A percentile compares a stretch with the other conserved stretches of the same genome.
phyloP scores from a whole-genome alignment of 2,888 invertebrate species.

The Cataglyphis cursor region DNA sequence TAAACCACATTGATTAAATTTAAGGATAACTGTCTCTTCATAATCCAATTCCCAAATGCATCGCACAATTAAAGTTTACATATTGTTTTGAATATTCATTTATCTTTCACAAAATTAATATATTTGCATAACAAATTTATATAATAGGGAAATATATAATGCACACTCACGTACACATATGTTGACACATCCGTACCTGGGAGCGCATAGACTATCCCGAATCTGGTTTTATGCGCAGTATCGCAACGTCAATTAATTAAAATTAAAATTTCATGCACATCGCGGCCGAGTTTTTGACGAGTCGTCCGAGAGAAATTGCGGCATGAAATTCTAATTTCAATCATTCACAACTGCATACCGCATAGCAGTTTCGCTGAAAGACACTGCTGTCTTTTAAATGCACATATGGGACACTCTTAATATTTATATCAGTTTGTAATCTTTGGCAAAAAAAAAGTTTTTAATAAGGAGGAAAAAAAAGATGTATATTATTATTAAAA shows the following conservation, averaged over 20 bases:
- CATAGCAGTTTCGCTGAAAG: neutral
- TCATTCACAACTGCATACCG: slow-evolving; percentile 36
- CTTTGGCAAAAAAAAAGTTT: neutral
- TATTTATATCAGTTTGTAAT: neutral
- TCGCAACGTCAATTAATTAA: slow-evolving; percentile 41
- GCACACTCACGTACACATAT: neutral
- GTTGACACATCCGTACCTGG: slow-evolving; percentile 10
- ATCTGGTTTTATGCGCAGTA: slow-evolving; percentile 31
- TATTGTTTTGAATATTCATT: slow-evolving; percentile 18
- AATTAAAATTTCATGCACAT: slow-evolving; percentile 50
- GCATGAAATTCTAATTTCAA: slow-evolving; percentile 55
- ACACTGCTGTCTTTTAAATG: neutral
- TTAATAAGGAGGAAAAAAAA: neutral
- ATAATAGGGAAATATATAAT: slow-evolving; percentile 26
- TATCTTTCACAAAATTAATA: slow-evolving; percentile 7
- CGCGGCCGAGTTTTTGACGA: slow-evolving; percentile 31
- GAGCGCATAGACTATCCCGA: slow-evolving; percentile 14
- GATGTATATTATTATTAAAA: neutral
- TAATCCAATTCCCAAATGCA: slow-evolving; percentile 19
- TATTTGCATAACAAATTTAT: slow-evolving; percentile 24
- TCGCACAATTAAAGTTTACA: slow-evolving; percentile 19
- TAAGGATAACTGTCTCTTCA: slow-evolving; percentile 17
- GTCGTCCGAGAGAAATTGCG: slow-evolving; percentile 37
- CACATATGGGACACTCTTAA: slow-evolving; percentile 1
- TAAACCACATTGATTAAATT: neutral